phyloP scores from a whole-genome alignment of 1,140 invertebrate species.

The Drosophila grimshawi region DNA sequence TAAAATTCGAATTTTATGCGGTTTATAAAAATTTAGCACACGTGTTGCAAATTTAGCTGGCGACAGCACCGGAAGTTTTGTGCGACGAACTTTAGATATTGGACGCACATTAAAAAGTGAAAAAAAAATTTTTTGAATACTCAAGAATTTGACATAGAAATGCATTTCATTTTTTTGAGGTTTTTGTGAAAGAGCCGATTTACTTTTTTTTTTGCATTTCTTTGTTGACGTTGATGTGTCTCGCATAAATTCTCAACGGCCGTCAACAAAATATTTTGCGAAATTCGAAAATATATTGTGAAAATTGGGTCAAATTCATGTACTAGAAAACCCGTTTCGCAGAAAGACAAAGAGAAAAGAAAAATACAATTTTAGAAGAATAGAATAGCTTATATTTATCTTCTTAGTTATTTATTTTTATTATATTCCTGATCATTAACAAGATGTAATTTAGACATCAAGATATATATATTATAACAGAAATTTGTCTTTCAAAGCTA shows the following conservation, averaged over 20 bases:
- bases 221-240: slow-evolving; percentile 68
- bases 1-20: slow-evolving; percentile 7
- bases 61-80: slow-evolving; percentile 64
- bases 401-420: too few species aligned
- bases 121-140: slow-evolving; percentile 24
- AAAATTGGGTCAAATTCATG: slow-evolving; percentile 75
- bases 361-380: not conserved
- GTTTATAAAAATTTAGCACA: slow-evolving; percentile 50
- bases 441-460: too few species aligned
- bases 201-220: slow-evolving; percentile 65
- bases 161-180: slow-evolving; percentile 60
- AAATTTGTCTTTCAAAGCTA: too few species aligned
- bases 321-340: slow-evolving; percentile 35
- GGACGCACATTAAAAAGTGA: slow-evolving; percentile 24
- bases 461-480: too few species aligned
- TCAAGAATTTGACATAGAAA: slow-evolving; percentile 70
- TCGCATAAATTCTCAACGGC: slow-evolving; percentile 63
- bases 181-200: slow-evolving; percentile 26
- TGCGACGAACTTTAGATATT: slow-evolving; percentile 46
- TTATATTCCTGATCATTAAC: too few species aligned
- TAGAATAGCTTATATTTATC: too few species aligned
- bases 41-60: slow-evolving; percentile 63
- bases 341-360: slow-evolving; percentile 20
- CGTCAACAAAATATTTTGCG: slow-evolving; percentile 43
- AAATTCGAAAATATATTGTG: slow-evolving; percentile 55